A percentile compares a stretch with the other conserved stretches of the same genome.
Conservation (phyloP, 2,113 vertebrate genomes). For the Calypte anna region DNA sequence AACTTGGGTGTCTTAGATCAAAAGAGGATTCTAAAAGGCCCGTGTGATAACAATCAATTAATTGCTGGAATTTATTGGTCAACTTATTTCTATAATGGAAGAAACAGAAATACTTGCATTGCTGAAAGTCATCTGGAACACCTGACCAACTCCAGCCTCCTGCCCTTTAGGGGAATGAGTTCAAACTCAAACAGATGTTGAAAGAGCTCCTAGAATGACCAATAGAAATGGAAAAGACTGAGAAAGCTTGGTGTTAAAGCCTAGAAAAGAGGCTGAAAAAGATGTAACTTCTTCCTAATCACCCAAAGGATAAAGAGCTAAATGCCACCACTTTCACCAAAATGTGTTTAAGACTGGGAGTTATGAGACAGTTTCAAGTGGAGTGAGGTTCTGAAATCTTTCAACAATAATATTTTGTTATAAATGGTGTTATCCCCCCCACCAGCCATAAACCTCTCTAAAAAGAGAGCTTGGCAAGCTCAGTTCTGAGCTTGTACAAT, state of each 20-base stretch:
- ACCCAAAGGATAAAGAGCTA: not conserved
- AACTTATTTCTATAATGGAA: not conserved
- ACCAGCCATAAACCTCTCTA: not conserved
- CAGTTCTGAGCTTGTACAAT: accelerated
- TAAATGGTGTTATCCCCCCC: not conserved
- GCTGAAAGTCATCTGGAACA: not conserved
- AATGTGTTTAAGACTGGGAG: not conserved
- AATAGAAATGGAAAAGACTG: not conserved
- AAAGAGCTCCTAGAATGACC: not conserved
- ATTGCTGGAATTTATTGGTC: not conserved
- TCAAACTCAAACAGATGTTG: not conserved
- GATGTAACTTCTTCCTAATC: not conserved
- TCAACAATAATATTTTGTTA: not conserved
- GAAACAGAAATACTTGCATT: not conserved
- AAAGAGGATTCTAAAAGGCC: not conserved
- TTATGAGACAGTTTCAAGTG: accelerated
- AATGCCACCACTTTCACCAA: not conserved
- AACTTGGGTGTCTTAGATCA: not conserved
- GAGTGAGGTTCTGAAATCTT: not conserved
- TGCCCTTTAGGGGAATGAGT: not conserved
- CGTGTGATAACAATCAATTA: not conserved
- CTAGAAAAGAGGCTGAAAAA: not conserved
- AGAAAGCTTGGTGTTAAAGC: not conserved
- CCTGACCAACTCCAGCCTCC: not conserved
- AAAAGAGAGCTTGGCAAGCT: not conserved